Base-by-base conservation (phyloP, 2,113 vertebrate species). In the Seriola quinqueradiata region DNA sequence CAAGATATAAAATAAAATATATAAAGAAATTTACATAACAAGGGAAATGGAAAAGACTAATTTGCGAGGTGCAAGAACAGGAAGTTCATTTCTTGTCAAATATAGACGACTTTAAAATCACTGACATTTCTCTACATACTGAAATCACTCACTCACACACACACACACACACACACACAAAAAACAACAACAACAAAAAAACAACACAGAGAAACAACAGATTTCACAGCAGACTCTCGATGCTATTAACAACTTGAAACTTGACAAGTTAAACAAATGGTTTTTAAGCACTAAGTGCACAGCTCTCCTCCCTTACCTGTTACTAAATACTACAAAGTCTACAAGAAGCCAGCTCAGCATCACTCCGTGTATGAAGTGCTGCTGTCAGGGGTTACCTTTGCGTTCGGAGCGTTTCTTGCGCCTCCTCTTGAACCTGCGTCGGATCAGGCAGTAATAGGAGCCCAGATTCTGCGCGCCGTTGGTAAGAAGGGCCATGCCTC, bases 371-470 rank as follows among this genome's bases (percentile, higher is more conserved):
- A 0, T n/a, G 60, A 58, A 19, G 72, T 52, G 74, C 66, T 36
- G 59, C 74, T 44, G 55, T n/a, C 25, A 19, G 71, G 8, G 50
- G 77, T 94, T 96, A 97, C 97, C 97, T 96, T 93, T 97, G 79
- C 91, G 95, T 75, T 97, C 94, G 0, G 94, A 96, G 65, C 94
- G 90, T 71, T 95, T 97, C 85, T 86, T 96, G 87, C 96, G 95
- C 85, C 97, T 95, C 90, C 96, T 91, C 83, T 94, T 97, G 77
- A 90, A 93, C 70, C 80, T 92, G 81, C 64, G 93, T 32, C 82
- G 85, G 79, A 92, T 81, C 9, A 79, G 21, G 77, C 95, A 92
- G 87, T 94, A 93, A 67, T 93, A 92, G 76, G 92, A 92, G 73
- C 94, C 95, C 91, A 81, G 50, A 57, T 84, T 77, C 76, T 88